Base-by-base conservation (phyloP, 1,140 invertebrate species). In the Drosophila trapezifrons region DNA sequence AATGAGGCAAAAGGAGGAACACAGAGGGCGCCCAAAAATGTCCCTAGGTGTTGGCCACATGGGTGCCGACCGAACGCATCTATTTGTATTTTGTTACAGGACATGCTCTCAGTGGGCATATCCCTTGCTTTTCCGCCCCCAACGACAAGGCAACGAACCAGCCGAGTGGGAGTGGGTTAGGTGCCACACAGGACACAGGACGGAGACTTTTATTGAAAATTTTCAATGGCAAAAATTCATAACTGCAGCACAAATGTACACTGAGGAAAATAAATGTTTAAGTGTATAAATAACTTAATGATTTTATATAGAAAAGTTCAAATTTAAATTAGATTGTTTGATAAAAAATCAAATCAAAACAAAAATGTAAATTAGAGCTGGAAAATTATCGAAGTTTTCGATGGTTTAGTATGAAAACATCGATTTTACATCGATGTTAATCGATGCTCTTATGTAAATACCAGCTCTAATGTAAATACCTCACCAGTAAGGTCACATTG, bases 51-150 rank as follows among this genome's bases (percentile, higher is more conserved):
- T 76, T 76, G 72, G 72, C 67, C 67, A 67, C 66, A 72, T 75
- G 71, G 51, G 52, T 51, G 35, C 40, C 45, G n/a, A 49, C 40
- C 58, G 32, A 55, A 57, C 46, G 46, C 67, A 73, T 67, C 80
- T 77, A 77, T 84, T 83, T 84, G 80, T 84, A 84, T 84, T 79
- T 84, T 80, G 80, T 73, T 69, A 42, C 76, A 79, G 80, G 76
- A 84, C 80, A 76, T 62, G 71, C 74, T 79, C 66, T 76, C 76
- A 72, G 46, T 84, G 80, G 65, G 45, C 47, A 79, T 76, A 76
- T 78, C 75, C 80, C 70, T 74, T 59, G 17, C 69, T 25, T 35
- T 20, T 52, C 49, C 42, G 13, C n/a, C n/a, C 40, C 35, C 45
- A 43, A 40, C 29, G 29, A 18, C 17, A 18, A 13, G 49, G 49